Base-by-base conservation (phyloP, 1,140 invertebrate genomes). In the Chrysomallon squamiferum region DNA sequence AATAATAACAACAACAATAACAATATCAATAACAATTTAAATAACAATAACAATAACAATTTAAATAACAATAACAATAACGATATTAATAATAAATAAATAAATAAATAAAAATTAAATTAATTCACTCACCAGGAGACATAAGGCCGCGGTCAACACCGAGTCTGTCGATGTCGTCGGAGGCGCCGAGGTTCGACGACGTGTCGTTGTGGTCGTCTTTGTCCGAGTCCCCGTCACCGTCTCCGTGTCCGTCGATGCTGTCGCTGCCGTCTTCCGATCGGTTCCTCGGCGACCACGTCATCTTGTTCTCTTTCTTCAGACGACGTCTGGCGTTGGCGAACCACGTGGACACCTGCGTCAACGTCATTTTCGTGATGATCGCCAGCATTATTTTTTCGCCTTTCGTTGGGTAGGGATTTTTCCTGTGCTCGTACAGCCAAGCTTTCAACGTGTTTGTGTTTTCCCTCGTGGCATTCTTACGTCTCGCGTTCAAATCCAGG, bases 341-440 rank as follows among this genome's bases (percentile, higher is more conserved):
- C 83, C 83, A 85, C 52, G 83, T 85, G 52, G 82, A 84, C 45
- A 85, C 83, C 85, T 98, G 96, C 4, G 96, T 98, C 47, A 98
- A 86, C 38, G 96, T 98, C 97, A 99, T 99, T 87, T 97, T 97
- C 56, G 96, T 98, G 77, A 98, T 96, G 79, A 98, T 97, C 43
- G 96, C 96, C 74, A 98, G 88, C 95, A 98, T 97, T 69, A 98
- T 97, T 87, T 99, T 98, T 86, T 98, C 96, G 22, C 95, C 96
- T 87, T 98, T 99, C 38, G 96, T 98, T 5, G 96, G 96, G 86
- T 98, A 99, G 0, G 97, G 97, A 86, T 99, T 98, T 87, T 98
- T 98, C 86, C 96, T 95, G 88, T 99, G 97, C 82, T 98, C 95
- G 85, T 96, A 96, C 2, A 98, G 88, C 97, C 97, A 98, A n/a